Evolutionary conservation across 2,888 invertebrate genomes (phyloP).

Genomic region (Perizoma flavofasciatum): DNA sequence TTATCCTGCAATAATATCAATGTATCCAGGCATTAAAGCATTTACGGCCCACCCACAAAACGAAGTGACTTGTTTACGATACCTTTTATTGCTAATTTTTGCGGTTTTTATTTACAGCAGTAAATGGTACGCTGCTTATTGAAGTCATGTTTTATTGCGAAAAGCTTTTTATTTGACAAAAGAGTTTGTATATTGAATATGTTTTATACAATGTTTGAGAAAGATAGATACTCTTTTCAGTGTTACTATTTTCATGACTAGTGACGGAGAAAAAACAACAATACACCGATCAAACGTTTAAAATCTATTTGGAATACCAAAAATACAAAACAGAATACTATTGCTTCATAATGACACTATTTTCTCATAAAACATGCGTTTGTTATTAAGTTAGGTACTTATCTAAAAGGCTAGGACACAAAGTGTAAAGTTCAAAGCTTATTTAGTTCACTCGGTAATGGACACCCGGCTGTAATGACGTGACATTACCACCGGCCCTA

Average conservation of each 20-base stretch:
- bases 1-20: not conserved
- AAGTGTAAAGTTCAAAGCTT: too few species aligned
- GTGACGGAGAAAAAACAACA: too few species aligned
- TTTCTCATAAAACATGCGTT: not conserved
- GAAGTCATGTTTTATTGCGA: conserved; percentile 4
- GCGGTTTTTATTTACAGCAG: conserved; percentile 28
- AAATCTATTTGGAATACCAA: too few species aligned
- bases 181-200: not conserved
- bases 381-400: too few species aligned
- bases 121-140: conserved; percentile 19
- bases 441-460: too few species aligned
- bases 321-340: too few species aligned
- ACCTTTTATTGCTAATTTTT: conserved; percentile 31
- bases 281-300: too few species aligned
- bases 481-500: not conserved
- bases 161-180: conserved; percentile 4
- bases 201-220: not conserved
- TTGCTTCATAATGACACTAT: not conserved
- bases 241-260: too few species aligned
- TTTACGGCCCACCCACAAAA: conserved; percentile 10
- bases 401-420: too few species aligned
- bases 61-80: conserved; percentile 33
- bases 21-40: not conserved
- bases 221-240: too few species aligned
- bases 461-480: not conserved